Conservation (phyloP, 2,888 invertebrate species). For the Callyntrura guangdongensis region DNA sequence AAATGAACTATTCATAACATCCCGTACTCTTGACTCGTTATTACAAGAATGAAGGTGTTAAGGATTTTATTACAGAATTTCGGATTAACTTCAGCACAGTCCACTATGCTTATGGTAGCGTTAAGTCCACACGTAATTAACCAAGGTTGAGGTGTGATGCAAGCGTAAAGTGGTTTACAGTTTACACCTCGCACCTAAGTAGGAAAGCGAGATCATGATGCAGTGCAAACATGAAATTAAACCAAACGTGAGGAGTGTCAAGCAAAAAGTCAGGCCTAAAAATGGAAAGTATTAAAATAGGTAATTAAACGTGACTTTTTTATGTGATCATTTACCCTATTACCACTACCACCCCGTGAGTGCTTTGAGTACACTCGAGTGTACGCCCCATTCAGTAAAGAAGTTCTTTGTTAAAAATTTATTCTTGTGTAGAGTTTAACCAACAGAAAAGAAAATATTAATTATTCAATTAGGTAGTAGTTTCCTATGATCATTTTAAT, state of each 20-base stretch:
- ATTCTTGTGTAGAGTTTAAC: background rate
- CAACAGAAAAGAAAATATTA: background rate
- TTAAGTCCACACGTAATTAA: background rate
- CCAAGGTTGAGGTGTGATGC: too few species aligned
- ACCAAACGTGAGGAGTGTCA: slow-evolving; percentile 1
- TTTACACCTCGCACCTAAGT: too few species aligned
- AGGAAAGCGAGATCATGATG: too few species aligned
- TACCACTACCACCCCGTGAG: slow-evolving; percentile 25
- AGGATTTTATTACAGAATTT: slow-evolving; percentile 9
- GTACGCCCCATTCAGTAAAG: too few species aligned
- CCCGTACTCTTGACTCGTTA: too few species aligned
- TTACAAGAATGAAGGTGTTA: slow-evolving; percentile 14
- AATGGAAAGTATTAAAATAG: slow-evolving; percentile 53
- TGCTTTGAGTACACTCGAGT: background rate
- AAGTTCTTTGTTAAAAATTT: too few species aligned
- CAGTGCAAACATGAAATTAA: background rate
- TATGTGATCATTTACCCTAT: slow-evolving; percentile 16
- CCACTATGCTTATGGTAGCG: background rate
- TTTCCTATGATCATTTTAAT: background rate
- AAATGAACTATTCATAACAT: background rate
- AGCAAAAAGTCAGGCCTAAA: too few species aligned
- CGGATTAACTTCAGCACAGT: slow-evolving; percentile 27
- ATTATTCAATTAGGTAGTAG: background rate
- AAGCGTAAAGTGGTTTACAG: too few species aligned
- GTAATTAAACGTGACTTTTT: slow-evolving; percentile 44